These are phyloP conservation scores for Cosmorhoe ocellata DNA, from an alignment of 2,888 invertebrate genomes.

Conservation along the genomic window DNA sequence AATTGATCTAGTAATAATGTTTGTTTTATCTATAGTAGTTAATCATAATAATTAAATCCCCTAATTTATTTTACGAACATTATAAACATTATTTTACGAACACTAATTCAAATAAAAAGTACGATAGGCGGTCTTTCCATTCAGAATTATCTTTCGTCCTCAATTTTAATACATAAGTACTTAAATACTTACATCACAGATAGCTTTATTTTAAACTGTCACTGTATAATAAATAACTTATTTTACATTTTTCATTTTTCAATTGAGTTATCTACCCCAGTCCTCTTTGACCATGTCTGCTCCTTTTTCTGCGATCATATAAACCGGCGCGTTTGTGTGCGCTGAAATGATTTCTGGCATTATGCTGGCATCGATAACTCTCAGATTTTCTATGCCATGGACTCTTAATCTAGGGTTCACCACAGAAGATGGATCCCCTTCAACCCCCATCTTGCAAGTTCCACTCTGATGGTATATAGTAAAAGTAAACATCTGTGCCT, in stretches of 20 bases:
- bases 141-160: too few relatives aligned
- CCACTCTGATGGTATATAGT: slow-evolving; percentile 87
- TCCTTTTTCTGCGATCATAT: slow-evolving; percentile 92
- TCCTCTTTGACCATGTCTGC: slow-evolving; percentile 86
- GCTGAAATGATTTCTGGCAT: slow-evolving; percentile 90
- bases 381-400: slow-evolving; percentile 85
- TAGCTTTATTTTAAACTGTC: slow-evolving; percentile 22
- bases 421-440: slow-evolving; percentile 82
- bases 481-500: slow-evolving; percentile 85
- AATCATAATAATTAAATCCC: too few relatives aligned
- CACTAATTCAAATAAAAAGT: too few relatives aligned
- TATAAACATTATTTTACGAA: too few relatives aligned
- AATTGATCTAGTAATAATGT: too few relatives aligned
- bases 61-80: too few relatives aligned
- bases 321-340: slow-evolving; percentile 89
- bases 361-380: slow-evolving; percentile 90
- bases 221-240: slow-evolving; percentile 19
- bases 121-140: too few relatives aligned
- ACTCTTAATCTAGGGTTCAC: slow-evolving; percentile 84
- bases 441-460: slow-evolving; percentile 86
- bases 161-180: background rate
- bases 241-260: background rate
- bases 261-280: slow-evolving; percentile 52
- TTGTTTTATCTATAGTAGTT: too few relatives aligned
- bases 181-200: slow-evolving; percentile 42